Percentiles rank a stretch among this genome's conserved stretches.
Conservation (phyloP, 1,140 invertebrate species). For the Oscheius sp. region DNA sequence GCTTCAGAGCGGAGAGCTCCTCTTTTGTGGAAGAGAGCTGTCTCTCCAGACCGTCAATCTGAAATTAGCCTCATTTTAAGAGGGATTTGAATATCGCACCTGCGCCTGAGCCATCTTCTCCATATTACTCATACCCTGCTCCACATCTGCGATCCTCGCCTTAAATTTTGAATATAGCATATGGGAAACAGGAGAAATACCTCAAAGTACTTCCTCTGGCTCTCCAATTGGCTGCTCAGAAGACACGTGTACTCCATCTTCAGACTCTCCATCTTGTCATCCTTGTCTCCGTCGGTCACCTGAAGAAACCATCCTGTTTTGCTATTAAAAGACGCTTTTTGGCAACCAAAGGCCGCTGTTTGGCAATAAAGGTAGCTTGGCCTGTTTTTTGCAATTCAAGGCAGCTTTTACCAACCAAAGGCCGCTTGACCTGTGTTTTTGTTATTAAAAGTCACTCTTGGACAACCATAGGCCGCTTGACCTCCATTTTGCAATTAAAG, state of each 20-base stretch:
- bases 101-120: conserved; percentile 41
- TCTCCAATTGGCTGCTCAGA: conserved; percentile 91
- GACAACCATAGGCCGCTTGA: too few species aligned
- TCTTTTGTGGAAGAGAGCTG: conserved; percentile 23
- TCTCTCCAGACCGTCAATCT: conserved; percentile 38
- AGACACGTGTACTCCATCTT: conserved; percentile 91
- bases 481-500: too few species aligned
- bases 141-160: conserved; percentile 11
- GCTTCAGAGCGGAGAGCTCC: conserved; percentile 14
- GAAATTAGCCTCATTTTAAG: too few species aligned
- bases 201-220: conserved; percentile 75
- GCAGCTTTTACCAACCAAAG: background rate
- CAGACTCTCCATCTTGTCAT: conserved; percentile 87
- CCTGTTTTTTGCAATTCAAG: background rate
- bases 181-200: background rate
- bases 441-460: too few species aligned
- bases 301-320: background rate
- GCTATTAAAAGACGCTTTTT: background rate
- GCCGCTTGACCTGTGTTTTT: too few species aligned
- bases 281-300: conserved; percentile 52
- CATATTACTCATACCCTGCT: conserved; percentile 32
- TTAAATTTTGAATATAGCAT: conserved; percentile 32
- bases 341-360: too few species aligned
- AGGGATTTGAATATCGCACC: too few species aligned
- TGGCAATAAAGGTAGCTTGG: too few species aligned